Percentiles rank a stretch among this genome's conserved stretches.
phyloP scores from a whole-genome alignment of 1,140 invertebrate species.

The Pseudomyrmex sp. region DNA sequence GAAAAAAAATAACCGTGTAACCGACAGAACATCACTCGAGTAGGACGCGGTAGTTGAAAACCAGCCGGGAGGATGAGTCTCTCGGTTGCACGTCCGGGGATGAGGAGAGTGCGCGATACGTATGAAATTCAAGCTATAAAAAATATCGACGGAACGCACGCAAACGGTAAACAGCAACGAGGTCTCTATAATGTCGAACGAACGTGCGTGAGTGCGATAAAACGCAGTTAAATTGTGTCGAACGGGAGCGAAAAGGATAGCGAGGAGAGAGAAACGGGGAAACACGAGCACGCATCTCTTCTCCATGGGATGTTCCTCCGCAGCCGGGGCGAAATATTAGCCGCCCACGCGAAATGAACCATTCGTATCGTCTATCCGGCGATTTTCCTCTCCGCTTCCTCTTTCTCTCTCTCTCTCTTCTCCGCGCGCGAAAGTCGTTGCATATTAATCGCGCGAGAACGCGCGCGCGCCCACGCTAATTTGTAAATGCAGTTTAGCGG shows the following conservation, averaged over 20 bases:
- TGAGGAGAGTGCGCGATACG: constrained; percentile 1
- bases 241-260: background rate
- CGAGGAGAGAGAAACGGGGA: background rate
- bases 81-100: background rate
- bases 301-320: constrained; percentile 11
- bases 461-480: constrained; percentile 2
- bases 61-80: background rate
- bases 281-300: constrained; percentile 18
- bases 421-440: constrained; percentile 22
- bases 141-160: constrained; percentile 61
- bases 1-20: constrained; percentile 40
- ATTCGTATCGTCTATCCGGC: constrained; percentile 60
- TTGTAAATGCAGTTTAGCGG: constrained; percentile 45
- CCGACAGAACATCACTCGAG: constrained; percentile 29
- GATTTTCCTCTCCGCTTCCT: constrained; percentile 54
- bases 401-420: constrained; percentile 7
- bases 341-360: constrained; percentile 63
- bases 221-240: constrained; percentile 59
- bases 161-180: constrained; percentile 56
- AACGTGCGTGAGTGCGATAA: constrained; percentile 32
- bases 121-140: constrained; percentile 61
- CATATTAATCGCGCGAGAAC: constrained; percentile 47
- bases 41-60: constrained; percentile 46
- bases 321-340: constrained; percentile 66
- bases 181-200: constrained; percentile 63